Evolutionary conservation across 2,888 invertebrate genomes (phyloP).

Genomic region (Zeuzera pyrina): DNA sequence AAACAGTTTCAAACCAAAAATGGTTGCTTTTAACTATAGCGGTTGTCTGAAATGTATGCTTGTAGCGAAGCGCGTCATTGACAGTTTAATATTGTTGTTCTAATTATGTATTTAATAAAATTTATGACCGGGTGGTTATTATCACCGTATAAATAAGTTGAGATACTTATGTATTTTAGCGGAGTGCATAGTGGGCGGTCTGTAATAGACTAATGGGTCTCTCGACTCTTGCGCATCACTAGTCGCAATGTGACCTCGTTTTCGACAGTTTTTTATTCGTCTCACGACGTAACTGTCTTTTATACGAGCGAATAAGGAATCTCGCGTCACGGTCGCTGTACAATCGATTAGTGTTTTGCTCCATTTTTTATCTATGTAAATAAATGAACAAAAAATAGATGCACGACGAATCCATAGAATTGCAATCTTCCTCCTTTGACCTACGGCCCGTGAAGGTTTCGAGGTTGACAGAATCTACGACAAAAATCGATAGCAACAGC

Average conservation of each 20-base stretch:
- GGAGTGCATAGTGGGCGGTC: constrained; percentile 14
- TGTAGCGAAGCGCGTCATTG: no score
- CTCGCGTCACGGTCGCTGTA: constrained; percentile 21
- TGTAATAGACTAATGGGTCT: constrained; percentile 22
- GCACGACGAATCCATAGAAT: constrained; percentile 24
- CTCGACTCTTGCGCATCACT: constrained; percentile 20
- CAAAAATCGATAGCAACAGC: no score
- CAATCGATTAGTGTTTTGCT: constrained; percentile 28
- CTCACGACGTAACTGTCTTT: constrained; percentile 20
- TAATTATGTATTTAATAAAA: constrained; percentile 28
- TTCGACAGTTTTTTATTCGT: constrained; percentile 30
- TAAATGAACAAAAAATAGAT: constrained; percentile 15
- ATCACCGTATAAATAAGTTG: constrained; percentile 21
- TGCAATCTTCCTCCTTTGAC: constrained; percentile 28
- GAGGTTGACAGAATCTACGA: constrained; percentile 14
- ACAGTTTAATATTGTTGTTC: no score
- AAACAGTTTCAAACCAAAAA: no score
- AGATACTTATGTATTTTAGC: constrained; percentile 14
- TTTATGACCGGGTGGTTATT: constrained; percentile 29
- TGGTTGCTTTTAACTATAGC: no score
- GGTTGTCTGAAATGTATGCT: no score
- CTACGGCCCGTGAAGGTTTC: constrained; percentile 30
- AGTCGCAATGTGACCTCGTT: constrained; percentile 31
- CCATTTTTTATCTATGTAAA: constrained; percentile 19
- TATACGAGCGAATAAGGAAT: constrained; percentile 18